Evolutionary conservation across 1,140 invertebrate species (phyloP), one percentile per base, ranked within the genome.

Genomic region (Pseudachorutes palmiensis): DNA sequence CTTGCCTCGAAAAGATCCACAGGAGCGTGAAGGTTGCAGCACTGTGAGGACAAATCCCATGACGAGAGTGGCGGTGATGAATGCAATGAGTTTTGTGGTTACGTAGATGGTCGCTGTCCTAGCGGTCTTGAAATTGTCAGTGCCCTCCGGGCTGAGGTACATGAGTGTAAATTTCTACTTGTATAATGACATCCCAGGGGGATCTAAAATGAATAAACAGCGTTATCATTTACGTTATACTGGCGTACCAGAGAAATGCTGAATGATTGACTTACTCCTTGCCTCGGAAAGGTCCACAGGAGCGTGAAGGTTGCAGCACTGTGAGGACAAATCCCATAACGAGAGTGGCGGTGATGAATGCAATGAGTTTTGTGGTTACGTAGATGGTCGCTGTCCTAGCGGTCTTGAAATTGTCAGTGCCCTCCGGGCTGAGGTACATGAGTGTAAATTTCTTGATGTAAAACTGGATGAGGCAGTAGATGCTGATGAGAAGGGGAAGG

Each of bases 31-130:
- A 0, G 92, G 91, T 41, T 78, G 75, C n/a, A 92, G 79, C 75
- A 86, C 85, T 0, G 87, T 85, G 2, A 93, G 81, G 0, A 86
- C 84, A 77, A 88, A 92, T 0, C 84, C 85, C 2, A 93, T 80
- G 0, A 88, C 86, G 1, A 86, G 76, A 1, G 87, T 80, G 1
- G 86, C 84, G 30, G 88, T 78, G 0, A 87, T 77, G 70, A 88
- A 92, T 19, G 88, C 87, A 0, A 93, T 71, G 0, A 94, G 75
- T 1, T 93, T 77, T 0, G 92, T 84, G 3, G 87, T 82, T 87
- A 92, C 91, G 76, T 92, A 94, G 48, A 92, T 79, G 0, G 88
- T 88, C 76, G 90, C 89, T 0, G 88, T 89, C 57, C 87, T 81
- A 0, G 90, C 92, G 22, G 90, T 88, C 64, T 87, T 83, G 92